phyloP scores from a whole-genome alignment of 2,113 vertebrate species.

The Atrichornis clamosus region DNA sequence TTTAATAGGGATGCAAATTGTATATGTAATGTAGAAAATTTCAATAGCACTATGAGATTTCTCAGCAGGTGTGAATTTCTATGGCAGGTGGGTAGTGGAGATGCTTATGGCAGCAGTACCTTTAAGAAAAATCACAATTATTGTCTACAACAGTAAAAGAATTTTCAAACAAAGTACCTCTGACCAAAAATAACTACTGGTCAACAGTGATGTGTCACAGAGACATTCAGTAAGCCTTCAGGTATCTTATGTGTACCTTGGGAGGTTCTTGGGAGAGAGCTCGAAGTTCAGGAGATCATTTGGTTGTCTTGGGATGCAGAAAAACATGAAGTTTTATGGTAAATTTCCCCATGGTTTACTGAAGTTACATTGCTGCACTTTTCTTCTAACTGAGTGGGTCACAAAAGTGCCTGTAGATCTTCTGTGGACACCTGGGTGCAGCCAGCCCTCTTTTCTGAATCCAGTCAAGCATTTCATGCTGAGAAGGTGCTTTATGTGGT shows the following conservation, averaged over 20 bases:
- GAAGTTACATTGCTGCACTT: not conserved
- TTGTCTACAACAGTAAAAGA: not conserved
- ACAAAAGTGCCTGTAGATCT: not conserved
- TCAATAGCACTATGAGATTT: not conserved
- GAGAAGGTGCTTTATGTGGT: not conserved
- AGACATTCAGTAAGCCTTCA: not conserved
- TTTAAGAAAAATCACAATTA: not conserved
- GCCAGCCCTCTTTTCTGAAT: not conserved
- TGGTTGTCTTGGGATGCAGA: not conserved
- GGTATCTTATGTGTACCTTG: accelerated
- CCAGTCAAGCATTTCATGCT: not conserved
- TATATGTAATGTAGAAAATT: not conserved
- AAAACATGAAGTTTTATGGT: not conserved
- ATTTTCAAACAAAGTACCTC: not conserved
- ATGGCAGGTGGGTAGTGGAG: not conserved
- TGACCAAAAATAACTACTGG: not conserved
- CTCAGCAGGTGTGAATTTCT: not conserved
- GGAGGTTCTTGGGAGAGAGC: not conserved
- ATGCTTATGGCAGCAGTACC: not conserved
- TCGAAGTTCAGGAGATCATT: not conserved
- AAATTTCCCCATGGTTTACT: not conserved
- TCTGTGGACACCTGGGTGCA: not conserved
- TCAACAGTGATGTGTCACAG: not conserved
- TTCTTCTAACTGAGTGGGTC: not conserved
- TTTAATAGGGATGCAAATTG: not conserved